Percentiles rank a stretch among this genome's conserved stretches.
These are phyloP conservation scores for Napeogenes inachia DNA, from an alignment of 2,888 invertebrate species.

Conservation along the genomic window DNA sequence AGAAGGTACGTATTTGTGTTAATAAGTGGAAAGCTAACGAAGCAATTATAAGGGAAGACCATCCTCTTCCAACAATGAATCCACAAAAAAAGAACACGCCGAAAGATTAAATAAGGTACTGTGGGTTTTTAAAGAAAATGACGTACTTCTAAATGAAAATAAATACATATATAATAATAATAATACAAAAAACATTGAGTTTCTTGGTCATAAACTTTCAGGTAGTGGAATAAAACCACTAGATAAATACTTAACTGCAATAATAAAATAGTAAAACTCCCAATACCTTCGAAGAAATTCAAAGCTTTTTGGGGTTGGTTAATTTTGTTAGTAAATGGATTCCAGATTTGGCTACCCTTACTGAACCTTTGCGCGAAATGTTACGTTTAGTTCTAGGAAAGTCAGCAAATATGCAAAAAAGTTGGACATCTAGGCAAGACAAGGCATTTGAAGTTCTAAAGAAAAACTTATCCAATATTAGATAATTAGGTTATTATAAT, in stretches of 20 bases:
- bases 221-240: slow-evolving; percentile 27
- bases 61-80: too few relatives aligned
- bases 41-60: too few relatives aligned
- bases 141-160: slow-evolving; percentile 25
- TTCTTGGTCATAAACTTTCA: slow-evolving; percentile 31
- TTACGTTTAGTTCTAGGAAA: slow-evolving; percentile 15
- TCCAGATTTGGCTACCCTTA: slow-evolving; percentile 28
- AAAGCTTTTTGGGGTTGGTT: slow-evolving; percentile 36
- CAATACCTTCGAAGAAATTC: slow-evolving; percentile 29
- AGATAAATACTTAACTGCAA: slow-evolving; percentile 28
- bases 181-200: too few relatives aligned
- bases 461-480: slow-evolving; percentile 18
- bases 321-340: slow-evolving; percentile 34
- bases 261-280: slow-evolving; percentile 29
- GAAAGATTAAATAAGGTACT: slow-evolving; percentile 24
- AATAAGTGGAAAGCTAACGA: too few relatives aligned
- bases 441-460: slow-evolving; percentile 30
- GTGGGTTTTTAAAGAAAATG: slow-evolving; percentile 24
- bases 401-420: slow-evolving; percentile 15
- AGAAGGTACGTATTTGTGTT: too few relatives aligned
- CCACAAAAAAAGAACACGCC: slow-evolving; percentile 25
- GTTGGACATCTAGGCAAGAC: slow-evolving; percentile 22
- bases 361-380: slow-evolving; percentile 30
- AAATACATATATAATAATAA: slow-evolving; percentile 27
- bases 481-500: slow-evolving; percentile 34